These are phyloP conservation scores for Lophotis ruficrista DNA, from an alignment of 2,113 vertebrate genomes.

Conservation along the genomic window DNA sequence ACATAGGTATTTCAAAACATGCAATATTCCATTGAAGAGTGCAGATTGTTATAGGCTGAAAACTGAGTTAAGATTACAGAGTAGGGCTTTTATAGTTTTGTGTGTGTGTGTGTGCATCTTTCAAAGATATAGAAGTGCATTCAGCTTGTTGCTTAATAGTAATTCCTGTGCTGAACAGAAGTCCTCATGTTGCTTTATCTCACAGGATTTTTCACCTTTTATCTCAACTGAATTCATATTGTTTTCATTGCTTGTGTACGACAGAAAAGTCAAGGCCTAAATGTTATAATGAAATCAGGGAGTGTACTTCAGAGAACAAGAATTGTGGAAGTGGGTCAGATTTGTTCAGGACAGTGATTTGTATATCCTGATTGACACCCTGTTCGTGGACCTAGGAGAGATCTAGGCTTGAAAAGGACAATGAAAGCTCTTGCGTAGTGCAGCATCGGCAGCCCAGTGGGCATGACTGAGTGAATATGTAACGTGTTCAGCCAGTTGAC, in stretches of 20 bases:
- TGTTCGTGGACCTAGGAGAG: background rate
- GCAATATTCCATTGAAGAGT: background rate
- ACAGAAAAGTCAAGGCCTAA: background rate
- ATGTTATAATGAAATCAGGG: background rate
- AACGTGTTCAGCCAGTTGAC: background rate
- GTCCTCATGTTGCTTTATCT: background rate
- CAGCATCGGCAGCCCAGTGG: background rate
- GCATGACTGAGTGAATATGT: background rate
- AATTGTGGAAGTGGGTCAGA: background rate
- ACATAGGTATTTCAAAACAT: background rate
- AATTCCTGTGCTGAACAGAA: background rate
- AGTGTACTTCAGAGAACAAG: background rate
- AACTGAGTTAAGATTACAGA: background rate
- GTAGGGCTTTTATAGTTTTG: background rate
- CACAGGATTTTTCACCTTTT: background rate
- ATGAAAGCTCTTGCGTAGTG: background rate
- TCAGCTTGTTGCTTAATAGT: background rate
- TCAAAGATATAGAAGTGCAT: background rate
- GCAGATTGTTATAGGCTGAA: background rate
- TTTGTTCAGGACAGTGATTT: background rate
- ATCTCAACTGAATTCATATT: background rate
- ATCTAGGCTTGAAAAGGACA: background rate
- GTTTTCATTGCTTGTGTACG: background rate
- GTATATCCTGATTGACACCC: accelerated
- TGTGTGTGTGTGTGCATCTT: background rate